phyloP scores from a whole-genome alignment of 2,888 invertebrate genomes.

The Meandrusa payeni region DNA sequence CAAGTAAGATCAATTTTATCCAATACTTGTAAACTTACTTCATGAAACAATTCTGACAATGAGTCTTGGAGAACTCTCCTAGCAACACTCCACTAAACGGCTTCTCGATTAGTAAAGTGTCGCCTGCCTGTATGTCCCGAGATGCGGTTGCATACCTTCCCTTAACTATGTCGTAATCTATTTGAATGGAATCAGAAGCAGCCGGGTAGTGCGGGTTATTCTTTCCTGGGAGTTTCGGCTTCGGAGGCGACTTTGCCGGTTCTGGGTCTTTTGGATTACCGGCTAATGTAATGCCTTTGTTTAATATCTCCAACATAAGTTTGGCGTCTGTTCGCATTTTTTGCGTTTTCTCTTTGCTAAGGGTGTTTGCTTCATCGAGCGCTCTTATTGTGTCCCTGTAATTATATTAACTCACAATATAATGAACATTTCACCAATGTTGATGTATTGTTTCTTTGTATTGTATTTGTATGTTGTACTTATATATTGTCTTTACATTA shows the following conservation, averaged over 20 bases:
- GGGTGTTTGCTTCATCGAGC: constrained; percentile 82
- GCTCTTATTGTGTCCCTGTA: constrained; percentile 83
- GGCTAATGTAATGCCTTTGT: constrained; percentile 80
- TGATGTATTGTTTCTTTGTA: too few species aligned
- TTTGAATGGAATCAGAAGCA: constrained; percentile 83
- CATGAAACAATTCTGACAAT: constrained; percentile 87
- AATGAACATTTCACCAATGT: too few species aligned
- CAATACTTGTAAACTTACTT: too few species aligned
- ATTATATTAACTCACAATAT: too few species aligned
- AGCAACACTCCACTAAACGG: constrained; percentile 87
- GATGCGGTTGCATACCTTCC: constrained; percentile 89
- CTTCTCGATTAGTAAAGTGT: constrained; percentile 86
- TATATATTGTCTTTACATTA: too few species aligned
- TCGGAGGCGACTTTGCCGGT: constrained; percentile 55
- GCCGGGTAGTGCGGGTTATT: constrained; percentile 72
- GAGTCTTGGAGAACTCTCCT: constrained; percentile 83
- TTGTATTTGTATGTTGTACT: too few species aligned
- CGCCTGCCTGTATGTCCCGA: constrained; percentile 85
- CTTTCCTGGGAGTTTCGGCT: constrained; percentile 66
- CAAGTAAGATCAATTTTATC: too few species aligned
- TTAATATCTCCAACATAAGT: constrained; percentile 85
- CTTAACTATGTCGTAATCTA: constrained; percentile 80
- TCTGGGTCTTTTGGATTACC: constrained; percentile 59
- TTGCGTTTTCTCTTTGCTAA: constrained; percentile 81
- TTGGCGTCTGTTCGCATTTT: constrained; percentile 85